A percentile compares a stretch with the other conserved stretches of the same genome.
phyloP scores from a whole-genome alignment of 2,888 invertebrate genomes.

The Ptilodon capucinus region DNA sequence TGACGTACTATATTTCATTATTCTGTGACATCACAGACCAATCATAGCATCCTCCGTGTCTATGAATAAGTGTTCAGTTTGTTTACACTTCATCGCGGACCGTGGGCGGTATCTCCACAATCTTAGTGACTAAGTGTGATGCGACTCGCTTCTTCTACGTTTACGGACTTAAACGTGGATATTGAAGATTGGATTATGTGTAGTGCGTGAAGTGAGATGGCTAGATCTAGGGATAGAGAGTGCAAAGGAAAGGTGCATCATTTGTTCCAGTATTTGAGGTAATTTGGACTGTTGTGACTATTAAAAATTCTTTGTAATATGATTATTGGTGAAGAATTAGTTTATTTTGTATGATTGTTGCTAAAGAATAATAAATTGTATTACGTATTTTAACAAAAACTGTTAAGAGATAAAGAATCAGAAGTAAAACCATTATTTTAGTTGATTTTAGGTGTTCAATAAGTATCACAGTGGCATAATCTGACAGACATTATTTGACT shows the following conservation, averaged over 20 bases:
- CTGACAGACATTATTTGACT: too few species aligned
- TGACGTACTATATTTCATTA: neutral
- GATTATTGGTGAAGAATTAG: too few species aligned
- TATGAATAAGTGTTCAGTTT: neutral
- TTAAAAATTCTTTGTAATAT: too few species aligned
- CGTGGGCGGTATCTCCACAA: constrained; percentile 1
- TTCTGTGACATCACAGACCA: constrained; percentile 2
- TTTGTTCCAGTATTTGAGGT: constrained; percentile 65
- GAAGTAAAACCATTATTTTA: too few species aligned
- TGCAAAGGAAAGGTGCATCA: constrained; percentile 69
- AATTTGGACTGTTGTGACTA: constrained; percentile 30
- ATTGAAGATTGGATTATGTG: constrained; percentile 1
- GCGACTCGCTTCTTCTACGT: neutral
- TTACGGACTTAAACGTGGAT: neutral
- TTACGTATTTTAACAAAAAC: too few species aligned
- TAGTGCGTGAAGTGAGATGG: constrained; percentile 35
- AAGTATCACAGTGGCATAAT: too few species aligned
- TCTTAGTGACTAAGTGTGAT: constrained; percentile 2
- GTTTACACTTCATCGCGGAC: neutral
- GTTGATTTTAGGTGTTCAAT: too few species aligned
- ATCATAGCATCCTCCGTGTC: constrained; percentile 7
- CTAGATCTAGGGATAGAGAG: constrained; percentile 41
- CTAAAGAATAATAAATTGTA: too few species aligned
- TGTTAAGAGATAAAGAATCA: too few species aligned
- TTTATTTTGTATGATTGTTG: too few species aligned